A percentile compares a stretch with the other conserved stretches of the same genome.
These are phyloP conservation scores for Caenorhabditis macrosperma DNA, from an alignment of 2,888 invertebrate genomes.

Conservation along the genomic window DNA sequence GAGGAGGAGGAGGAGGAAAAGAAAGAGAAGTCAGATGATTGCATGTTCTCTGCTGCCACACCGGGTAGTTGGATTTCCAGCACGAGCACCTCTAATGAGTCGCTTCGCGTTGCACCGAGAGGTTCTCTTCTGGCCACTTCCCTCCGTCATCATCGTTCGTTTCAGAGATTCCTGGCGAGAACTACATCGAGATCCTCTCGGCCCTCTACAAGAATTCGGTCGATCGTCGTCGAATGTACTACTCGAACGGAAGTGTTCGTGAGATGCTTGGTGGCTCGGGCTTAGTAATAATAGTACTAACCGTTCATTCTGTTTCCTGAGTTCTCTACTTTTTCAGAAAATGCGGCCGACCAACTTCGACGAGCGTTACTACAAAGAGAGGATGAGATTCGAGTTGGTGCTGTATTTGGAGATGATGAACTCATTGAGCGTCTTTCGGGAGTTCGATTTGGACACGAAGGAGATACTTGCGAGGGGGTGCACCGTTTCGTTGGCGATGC, in stretches of 20 bases:
- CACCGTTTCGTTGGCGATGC: conserved; percentile 65
- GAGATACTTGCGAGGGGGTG: conserved; percentile 68
- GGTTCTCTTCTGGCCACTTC: conserved; percentile 11
- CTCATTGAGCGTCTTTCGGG: conserved; percentile 36
- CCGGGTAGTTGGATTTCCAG: conserved; percentile 55
- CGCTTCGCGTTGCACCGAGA: conserved; percentile 22
- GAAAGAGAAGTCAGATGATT: conserved; percentile 42
- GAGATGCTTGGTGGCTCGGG: conserved; percentile 71
- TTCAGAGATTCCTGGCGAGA: conserved; percentile 46
- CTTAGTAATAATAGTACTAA: conserved; percentile 60
- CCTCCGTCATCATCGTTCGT: background rate
- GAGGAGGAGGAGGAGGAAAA: conserved; percentile 39
- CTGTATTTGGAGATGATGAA: conserved; percentile 58
- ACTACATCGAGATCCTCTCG: conserved; percentile 59
- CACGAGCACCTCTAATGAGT: conserved; percentile 20
- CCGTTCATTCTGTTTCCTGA: conserved; percentile 8
- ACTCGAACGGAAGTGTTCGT: conserved; percentile 66
- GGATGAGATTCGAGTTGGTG: conserved; percentile 59
- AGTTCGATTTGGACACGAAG: conserved; percentile 45
- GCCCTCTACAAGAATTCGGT: conserved; percentile 59
- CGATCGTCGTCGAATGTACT: conserved; percentile 72
- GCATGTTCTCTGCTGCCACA: conserved; percentile 42
- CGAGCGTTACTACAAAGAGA: conserved; percentile 61
- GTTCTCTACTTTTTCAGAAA: conserved; percentile 44
- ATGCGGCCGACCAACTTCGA: conserved; percentile 57